Percentiles rank a stretch among this genome's conserved stretches.
Conservation (phyloP, 2,888 invertebrate genomes). For the Ephialtes manifestator region DNA sequence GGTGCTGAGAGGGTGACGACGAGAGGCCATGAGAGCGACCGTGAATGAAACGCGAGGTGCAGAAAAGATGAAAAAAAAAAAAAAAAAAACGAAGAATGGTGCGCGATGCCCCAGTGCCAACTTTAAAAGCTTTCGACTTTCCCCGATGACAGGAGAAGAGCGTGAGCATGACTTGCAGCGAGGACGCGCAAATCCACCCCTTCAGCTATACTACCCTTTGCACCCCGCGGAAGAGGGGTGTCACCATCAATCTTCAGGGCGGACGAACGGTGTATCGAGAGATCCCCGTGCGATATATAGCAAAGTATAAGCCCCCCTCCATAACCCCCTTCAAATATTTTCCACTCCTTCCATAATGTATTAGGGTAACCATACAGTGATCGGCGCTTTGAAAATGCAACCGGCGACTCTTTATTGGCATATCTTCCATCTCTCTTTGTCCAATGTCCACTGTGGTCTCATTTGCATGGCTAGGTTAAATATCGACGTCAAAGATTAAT, state of each 20-base stretch:
- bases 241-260: constrained; percentile 72
- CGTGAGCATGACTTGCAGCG: constrained; percentile 62
- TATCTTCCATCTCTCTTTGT: not conserved
- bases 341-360: constrained; percentile 37
- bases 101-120: constrained; percentile 54
- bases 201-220: constrained; percentile 38
- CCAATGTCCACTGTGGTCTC: not conserved
- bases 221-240: constrained; percentile 58
- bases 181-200: constrained; percentile 62
- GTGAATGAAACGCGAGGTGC: constrained; percentile 50
- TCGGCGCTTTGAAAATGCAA: constrained; percentile 28
- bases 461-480: not conserved
- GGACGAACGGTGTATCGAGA: constrained; percentile 67
- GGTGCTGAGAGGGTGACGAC: constrained; percentile 44
- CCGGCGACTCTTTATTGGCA: not conserved
- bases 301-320: constrained; percentile 42
- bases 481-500: not conserved
- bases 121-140: constrained; percentile 68
- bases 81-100: constrained; percentile 30
- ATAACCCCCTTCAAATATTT: constrained; percentile 34
- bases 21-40: constrained; percentile 26
- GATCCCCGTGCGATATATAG: constrained; percentile 57
- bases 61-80: constrained; percentile 40
- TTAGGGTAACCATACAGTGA: constrained; percentile 8
- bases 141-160: constrained; percentile 50